Conservation (phyloP, 37 sponge, comb jelly and placozoan species). For the Haliclona indistincta region DNA sequence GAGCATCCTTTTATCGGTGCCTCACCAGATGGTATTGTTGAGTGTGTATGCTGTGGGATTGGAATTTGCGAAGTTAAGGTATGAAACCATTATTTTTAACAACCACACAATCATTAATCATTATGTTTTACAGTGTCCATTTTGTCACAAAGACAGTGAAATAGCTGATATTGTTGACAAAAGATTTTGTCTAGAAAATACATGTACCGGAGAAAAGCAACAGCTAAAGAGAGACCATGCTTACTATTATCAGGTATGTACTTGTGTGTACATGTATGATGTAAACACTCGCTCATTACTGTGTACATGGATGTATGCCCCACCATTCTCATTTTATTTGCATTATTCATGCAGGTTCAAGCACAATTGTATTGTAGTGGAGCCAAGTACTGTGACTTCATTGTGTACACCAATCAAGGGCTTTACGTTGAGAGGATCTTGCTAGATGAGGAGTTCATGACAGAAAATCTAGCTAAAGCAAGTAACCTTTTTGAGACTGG, state of each 20-base stretch:
- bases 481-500: conserved; percentile 11
- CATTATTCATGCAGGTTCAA: conserved; percentile 61
- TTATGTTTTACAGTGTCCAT: conserved; percentile 27
- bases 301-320: too few species aligned
- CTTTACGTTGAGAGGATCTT: conserved; percentile 27
- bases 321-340: too few species aligned
- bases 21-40: conserved; percentile 60
- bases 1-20: conserved; percentile 60
- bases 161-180: conserved; percentile 2
- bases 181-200: conserved; percentile 28
- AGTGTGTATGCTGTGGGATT: conserved; percentile 55
- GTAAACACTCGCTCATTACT: too few species aligned
- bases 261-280: too few species aligned
- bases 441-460: conserved; percentile 21
- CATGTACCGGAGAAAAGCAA: not conserved
- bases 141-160: conserved; percentile 25
- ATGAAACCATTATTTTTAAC: not conserved
- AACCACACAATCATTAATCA: too few species aligned
- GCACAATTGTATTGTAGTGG: conserved; percentile 17
- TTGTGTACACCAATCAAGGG: conserved; percentile 27
- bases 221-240: conserved; percentile 13
- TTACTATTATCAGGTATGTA: conserved; percentile 40
- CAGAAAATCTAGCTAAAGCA: not conserved
- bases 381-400: conserved; percentile 41
- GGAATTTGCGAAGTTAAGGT: conserved; percentile 63